Conservation (phyloP, 2,113 vertebrate genomes). For the Erythrolamprus reginae region DNA sequence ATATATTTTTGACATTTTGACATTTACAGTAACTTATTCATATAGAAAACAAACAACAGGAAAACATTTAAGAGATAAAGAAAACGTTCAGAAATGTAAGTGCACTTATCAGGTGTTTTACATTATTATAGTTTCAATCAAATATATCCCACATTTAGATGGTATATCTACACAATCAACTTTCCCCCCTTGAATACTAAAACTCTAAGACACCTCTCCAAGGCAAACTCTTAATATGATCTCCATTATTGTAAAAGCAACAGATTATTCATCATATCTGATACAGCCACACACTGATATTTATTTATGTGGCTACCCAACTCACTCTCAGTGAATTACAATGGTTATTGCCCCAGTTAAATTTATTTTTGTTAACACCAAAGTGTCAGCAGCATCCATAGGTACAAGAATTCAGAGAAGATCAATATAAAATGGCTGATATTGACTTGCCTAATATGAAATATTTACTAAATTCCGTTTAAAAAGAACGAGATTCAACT, state of each 20-base stretch:
- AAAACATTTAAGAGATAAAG: background rate
- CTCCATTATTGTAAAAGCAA: background rate
- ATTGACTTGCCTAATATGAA: background rate
- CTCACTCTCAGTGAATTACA: background rate
- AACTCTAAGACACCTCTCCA: background rate
- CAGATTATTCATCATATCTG: background rate
- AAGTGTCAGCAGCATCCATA: background rate
- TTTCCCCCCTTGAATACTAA: background rate
- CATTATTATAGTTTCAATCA: background rate
- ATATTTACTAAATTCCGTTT: background rate
- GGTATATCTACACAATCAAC: background rate
- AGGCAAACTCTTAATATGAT: background rate
- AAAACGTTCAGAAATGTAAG: conserved; percentile 17
- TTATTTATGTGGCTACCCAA: background rate
- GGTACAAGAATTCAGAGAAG: background rate
- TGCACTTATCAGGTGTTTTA: background rate
- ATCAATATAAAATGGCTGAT: background rate
- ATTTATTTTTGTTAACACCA: background rate
- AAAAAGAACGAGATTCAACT: background rate
- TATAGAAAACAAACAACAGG: background rate
- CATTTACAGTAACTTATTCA: background rate
- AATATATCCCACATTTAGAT: background rate
- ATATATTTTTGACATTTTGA: background rate
- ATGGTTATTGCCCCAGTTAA: background rate
- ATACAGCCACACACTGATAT: background rate